These are phyloP conservation scores for Excalfactoria chinensis DNA, from an alignment of 2,113 vertebrate species.

Conservation along the genomic window DNA sequence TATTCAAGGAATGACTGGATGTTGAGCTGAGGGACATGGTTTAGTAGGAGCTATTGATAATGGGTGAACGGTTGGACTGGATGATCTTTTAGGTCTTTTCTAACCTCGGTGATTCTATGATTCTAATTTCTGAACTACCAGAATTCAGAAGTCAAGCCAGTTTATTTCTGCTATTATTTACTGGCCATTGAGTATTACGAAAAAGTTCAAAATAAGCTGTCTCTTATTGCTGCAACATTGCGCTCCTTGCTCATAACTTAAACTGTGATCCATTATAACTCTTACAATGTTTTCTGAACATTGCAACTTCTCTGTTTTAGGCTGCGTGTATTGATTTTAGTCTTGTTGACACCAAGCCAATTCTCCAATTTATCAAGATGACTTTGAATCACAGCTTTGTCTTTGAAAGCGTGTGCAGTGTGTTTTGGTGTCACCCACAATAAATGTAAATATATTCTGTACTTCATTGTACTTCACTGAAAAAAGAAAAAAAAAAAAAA, in stretches of 20 bases:
- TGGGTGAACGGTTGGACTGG: too few species aligned
- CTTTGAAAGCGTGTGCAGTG: background rate
- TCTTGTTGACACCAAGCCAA: background rate
- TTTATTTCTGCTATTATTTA: background rate
- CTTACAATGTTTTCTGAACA: background rate
- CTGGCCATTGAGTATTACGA: background rate
- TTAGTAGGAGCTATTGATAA: too few species aligned
- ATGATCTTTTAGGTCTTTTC: too few species aligned
- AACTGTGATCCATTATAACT: background rate
- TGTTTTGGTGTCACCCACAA: background rate
- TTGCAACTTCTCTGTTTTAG: background rate
- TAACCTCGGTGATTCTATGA: too few species aligned
- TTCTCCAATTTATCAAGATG: slow-evolving; percentile 10
- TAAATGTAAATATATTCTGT: background rate
- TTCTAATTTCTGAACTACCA: background rate
- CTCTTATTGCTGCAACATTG: background rate
- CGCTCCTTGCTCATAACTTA: background rate
- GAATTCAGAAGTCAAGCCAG: background rate
- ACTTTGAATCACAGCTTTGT: background rate
- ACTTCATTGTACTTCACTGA: too few species aligned
- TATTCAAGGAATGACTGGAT: too few species aligned
- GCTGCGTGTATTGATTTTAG: background rate
- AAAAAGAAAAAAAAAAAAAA: too few species aligned
- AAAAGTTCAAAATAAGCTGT: background rate
- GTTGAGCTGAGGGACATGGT: too few species aligned